phyloP scores from a whole-genome alignment of 1,140 invertebrate genomes.

The Lordiphosa mommai region DNA sequence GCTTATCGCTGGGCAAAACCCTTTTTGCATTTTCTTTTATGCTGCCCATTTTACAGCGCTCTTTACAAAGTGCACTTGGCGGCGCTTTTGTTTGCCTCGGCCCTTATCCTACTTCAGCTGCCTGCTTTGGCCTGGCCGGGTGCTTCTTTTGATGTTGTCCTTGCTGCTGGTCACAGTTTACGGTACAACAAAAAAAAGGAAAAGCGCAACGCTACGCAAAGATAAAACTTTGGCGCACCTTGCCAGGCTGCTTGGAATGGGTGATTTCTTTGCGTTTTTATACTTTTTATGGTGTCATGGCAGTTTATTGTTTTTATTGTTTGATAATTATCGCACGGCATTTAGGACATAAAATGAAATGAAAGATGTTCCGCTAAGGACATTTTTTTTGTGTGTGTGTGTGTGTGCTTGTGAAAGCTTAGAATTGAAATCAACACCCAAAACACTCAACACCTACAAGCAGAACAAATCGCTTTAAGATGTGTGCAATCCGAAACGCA shows the following conservation, averaged over 20 bases:
- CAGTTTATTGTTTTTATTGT: slow-evolving; percentile 75
- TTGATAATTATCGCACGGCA: slow-evolving; percentile 62
- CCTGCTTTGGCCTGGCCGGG: not conserved
- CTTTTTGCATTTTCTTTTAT: slow-evolving; percentile 62
- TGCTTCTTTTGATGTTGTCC: slow-evolving; percentile 62
- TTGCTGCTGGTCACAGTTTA: slow-evolving; percentile 60
- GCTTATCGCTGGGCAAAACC: slow-evolving; percentile 67
- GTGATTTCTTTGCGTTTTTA: slow-evolving; percentile 29
- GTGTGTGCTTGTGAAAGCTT: not conserved
- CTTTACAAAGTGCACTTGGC: slow-evolving; percentile 72
- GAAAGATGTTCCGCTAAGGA: slow-evolving; percentile 26
- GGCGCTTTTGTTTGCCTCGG: slow-evolving; percentile 42
- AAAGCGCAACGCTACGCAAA: slow-evolving; percentile 32
- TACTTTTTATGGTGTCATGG: slow-evolving; percentile 60
- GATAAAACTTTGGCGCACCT: slow-evolving; percentile 69
- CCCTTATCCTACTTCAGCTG: not conserved
- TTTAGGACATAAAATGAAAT: slow-evolving; percentile 44
- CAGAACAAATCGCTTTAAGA: no score
- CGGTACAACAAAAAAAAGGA: slow-evolving; percentile 19
- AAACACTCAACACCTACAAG: slow-evolving; percentile 16
- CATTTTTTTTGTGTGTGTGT: slow-evolving; percentile 46
- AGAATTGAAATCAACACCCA: slow-evolving; percentile 9
- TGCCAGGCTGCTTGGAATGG: slow-evolving; percentile 19
- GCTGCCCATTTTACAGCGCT: slow-evolving; percentile 47
- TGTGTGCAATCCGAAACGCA: no score